Percentiles rank a stretch among this genome's conserved stretches.
phyloP scores from a whole-genome alignment of 2,797 vertebrate species.

The Lophotriccus pileatus region DNA sequence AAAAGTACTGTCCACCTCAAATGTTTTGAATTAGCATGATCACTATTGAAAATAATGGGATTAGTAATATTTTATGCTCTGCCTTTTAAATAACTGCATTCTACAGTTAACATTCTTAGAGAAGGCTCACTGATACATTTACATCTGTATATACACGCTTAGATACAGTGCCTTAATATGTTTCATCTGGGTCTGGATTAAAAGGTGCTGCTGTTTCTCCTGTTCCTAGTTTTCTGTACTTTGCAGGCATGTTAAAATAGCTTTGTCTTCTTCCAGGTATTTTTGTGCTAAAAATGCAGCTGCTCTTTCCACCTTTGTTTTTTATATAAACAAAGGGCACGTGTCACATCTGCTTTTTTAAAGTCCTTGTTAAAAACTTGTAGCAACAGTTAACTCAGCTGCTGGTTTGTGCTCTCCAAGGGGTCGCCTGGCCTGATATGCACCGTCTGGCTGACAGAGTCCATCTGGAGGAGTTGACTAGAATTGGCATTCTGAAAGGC shows the following conservation, averaged over 20 bases:
- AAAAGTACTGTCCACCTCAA: not conserved
- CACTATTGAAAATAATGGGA: not conserved
- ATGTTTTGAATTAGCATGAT: not conserved
- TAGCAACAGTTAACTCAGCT: conserved; percentile 21
- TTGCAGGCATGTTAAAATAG: not conserved
- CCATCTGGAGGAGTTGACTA: conserved; percentile 90
- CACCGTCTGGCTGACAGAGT: conserved; percentile 89
- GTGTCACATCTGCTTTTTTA: not conserved
- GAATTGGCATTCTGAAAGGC: conserved; percentile 85
- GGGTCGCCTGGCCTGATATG: conserved; percentile 91
- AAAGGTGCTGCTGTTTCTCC: not conserved
- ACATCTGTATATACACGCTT: not conserved
- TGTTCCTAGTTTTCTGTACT: not conserved
- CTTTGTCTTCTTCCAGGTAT: not conserved
- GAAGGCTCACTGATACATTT: not conserved
- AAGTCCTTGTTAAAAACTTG: not conserved
- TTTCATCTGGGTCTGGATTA: not conserved
- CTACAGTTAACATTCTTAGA: not conserved
- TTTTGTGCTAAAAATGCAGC: not conserved
- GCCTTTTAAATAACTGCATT: not conserved
- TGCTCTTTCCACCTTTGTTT: not conserved
- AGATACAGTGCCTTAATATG: not conserved
- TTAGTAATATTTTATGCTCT: not conserved
- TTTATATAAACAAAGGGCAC: not conserved
- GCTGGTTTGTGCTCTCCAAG: conserved; percentile 68